Conservation (phyloP, 2,113 vertebrate species). For the Sylvia atricapilla region DNA sequence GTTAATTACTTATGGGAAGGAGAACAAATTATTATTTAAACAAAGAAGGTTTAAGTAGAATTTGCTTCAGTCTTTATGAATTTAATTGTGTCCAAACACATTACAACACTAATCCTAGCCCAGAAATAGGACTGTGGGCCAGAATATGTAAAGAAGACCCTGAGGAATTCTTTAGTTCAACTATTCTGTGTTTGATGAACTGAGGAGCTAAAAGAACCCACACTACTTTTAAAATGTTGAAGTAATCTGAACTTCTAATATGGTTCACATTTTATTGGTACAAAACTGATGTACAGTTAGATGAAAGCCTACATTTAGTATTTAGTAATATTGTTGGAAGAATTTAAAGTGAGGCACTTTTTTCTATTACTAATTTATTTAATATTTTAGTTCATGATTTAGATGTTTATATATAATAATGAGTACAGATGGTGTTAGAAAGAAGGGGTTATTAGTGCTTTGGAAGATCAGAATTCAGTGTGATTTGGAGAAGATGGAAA, state of each 20-base stretch:
- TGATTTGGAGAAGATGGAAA: slow-evolving; percentile 5
- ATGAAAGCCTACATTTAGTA: neutral
- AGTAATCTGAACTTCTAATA: neutral
- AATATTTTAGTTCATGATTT: neutral
- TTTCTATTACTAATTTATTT: neutral
- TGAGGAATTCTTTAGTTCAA: neutral
- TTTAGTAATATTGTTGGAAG: neutral
- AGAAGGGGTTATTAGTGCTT: neutral
- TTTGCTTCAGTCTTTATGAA: neutral
- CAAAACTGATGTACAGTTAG: neutral
- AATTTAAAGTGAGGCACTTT: neutral
- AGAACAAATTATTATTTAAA: slow-evolving; percentile 14
- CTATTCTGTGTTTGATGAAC: neutral
- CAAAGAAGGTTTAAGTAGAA: neutral
- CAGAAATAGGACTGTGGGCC: neutral
- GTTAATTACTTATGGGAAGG: slow-evolving; percentile 6
- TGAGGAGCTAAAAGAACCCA: neutral
- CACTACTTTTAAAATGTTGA: neutral
- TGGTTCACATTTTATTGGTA: neutral
- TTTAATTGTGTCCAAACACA: neutral
- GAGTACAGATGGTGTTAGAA: neutral
- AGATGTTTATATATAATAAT: neutral
- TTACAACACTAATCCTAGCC: neutral
- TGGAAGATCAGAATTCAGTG: neutral
- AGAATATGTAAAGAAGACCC: neutral